phyloP scores from a whole-genome alignment of 2,113 vertebrate species.

The human region GRCh38 chr11:134433501-134434000 shows the following conservation, averaged over 20 bases:
- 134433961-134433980: neutral
- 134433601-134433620: neutral
- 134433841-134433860: neutral
- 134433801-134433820: neutral
- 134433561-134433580: neutral
- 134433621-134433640: neutral
- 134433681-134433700: neutral
- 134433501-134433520: neutral
- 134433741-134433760: neutral
- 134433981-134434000: neutral
- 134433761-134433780: neutral
- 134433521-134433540: neutral
- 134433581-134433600: neutral
- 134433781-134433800: neutral
- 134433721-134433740: fast-evolving
- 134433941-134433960: neutral
- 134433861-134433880: neutral
- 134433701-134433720: neutral
- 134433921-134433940: neutral
- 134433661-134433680: neutral
- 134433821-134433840: neutral
- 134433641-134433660: neutral
- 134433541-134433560: neutral
- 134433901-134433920: neutral
- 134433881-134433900: neutral